Conservation (phyloP, 2,888 invertebrate genomes). For the Caenorhabditis imperialis region DNA sequence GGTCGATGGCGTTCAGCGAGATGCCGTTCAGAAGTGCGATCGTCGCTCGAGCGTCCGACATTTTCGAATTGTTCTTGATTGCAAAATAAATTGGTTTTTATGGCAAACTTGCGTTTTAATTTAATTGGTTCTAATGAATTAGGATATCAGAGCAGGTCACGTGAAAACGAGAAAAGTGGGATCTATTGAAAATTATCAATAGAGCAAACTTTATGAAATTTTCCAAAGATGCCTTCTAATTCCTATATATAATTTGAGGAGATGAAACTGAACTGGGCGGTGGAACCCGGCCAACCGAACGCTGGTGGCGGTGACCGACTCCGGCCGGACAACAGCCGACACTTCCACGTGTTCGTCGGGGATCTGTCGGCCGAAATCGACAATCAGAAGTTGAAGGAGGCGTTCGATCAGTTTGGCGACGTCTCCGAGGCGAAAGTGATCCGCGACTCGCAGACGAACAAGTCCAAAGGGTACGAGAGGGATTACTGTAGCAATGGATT, state of each 20-base stretch:
- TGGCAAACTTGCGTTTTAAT: too few species aligned
- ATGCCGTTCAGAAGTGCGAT: conserved; percentile 43
- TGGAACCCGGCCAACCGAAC: conserved; percentile 94
- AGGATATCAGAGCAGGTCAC: too few species aligned
- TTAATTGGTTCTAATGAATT: too few species aligned
- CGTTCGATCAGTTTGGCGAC: conserved; percentile 98
- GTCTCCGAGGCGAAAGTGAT: conserved; percentile 99
- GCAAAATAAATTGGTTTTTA: too few species aligned
- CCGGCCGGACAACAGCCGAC: conserved; percentile 88
- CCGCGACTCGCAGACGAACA: conserved; percentile 96
- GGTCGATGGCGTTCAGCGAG: conserved; percentile 39
- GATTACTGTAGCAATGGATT: too few species aligned
- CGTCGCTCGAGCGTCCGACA: conserved; percentile 44
- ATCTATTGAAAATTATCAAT: too few species aligned
- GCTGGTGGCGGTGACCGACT: too few species aligned
- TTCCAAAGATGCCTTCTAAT: background rate
- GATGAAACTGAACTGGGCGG: conserved; percentile 99
- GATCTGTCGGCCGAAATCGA: conserved; percentile 99
- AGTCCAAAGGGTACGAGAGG: conserved; percentile 98
- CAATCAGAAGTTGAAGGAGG: conserved; percentile 95
- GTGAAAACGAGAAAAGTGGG: too few species aligned
- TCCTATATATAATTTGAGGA: conserved; percentile 82
- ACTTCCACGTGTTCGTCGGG: conserved; percentile 99
- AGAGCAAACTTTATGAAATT: background rate
- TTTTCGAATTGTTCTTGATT: too few species aligned